Percentiles rank a stretch among this genome's conserved stretches.
These are phyloP conservation scores for Lepisosteus oculatus DNA, from an alignment of 2,113 vertebrate genomes.

Conservation along the genomic window DNA sequence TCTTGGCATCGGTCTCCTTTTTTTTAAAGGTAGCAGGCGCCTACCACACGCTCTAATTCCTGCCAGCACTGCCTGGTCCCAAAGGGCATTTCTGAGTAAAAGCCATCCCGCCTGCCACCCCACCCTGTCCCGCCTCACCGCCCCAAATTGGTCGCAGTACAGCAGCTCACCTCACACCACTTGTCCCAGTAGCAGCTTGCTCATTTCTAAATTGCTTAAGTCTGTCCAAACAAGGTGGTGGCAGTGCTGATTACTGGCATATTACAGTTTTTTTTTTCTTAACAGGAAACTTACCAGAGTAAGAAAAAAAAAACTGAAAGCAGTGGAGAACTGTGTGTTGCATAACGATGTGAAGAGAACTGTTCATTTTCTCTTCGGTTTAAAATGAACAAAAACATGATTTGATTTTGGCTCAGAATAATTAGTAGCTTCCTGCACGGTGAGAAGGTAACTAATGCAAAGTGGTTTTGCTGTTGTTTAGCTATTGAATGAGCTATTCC, in stretches of 20 bases:
- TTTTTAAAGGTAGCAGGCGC: constrained; percentile 64
- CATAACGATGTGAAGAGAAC: constrained; percentile 27
- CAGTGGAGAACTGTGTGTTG: constrained; percentile 25
- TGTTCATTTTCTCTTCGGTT: constrained; percentile 30
- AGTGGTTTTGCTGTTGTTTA: too few species aligned
- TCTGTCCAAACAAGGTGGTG: constrained; percentile 63
- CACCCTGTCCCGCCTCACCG: constrained; percentile 16
- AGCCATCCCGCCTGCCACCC: constrained; percentile 16
- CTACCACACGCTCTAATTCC: constrained; percentile 41
- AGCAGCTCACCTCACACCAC: constrained; percentile 17
- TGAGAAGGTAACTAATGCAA: too few species aligned
- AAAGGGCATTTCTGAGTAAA: constrained; percentile 41
- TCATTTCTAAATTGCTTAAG: constrained; percentile 54
- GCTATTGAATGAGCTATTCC: too few species aligned
- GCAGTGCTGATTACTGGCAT: constrained; percentile 65
- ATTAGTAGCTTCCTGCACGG: not conserved
- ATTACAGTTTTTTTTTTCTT: constrained; percentile 33
- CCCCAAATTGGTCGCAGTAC: not conserved
- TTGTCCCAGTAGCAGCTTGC: constrained; percentile 39
- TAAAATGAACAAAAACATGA: constrained; percentile 32
- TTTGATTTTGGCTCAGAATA: constrained; percentile 40
- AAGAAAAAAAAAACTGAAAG: constrained; percentile 27
- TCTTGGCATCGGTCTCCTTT: constrained; percentile 63
- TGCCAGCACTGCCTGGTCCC: constrained; percentile 55
- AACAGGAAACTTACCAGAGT: constrained; percentile 32